Evolutionary conservation across 2,888 invertebrate genomes (phyloP).

Genomic region (Callyntrura sp.): DNA sequence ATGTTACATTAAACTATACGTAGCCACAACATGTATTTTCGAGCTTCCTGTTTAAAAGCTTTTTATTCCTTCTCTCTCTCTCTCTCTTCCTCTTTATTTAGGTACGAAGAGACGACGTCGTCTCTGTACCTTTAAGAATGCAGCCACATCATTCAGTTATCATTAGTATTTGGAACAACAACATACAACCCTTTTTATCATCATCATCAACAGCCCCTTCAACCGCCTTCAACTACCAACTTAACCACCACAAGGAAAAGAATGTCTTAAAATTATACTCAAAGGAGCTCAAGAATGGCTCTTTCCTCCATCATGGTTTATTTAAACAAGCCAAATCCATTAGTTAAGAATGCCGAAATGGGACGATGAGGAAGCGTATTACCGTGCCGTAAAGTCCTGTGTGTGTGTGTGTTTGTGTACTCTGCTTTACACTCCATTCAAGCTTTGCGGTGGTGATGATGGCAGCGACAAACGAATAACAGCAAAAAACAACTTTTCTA

Average conservation of each 20-base stretch:
- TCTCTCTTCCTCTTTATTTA: too few relatives aligned
- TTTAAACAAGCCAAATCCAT: slow-evolving; percentile 77
- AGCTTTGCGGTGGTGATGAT: slow-evolving; percentile 38
- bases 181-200: slow-evolving; percentile 43
- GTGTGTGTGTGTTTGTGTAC: too few relatives aligned
- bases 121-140: slow-evolving; percentile 3
- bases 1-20: too few relatives aligned
- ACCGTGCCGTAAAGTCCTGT: slow-evolving; percentile 11
- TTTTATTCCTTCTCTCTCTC: slow-evolving; percentile 12
- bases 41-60: slow-evolving; percentile 9
- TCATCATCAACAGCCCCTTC: slow-evolving; percentile 11
- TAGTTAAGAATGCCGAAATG: slow-evolving; percentile 70
- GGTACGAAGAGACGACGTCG: too few relatives aligned
- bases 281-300: slow-evolving; percentile 67
- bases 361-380: slow-evolving; percentile 46
- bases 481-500: slow-evolving; percentile 30
- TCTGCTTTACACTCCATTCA: neutral
- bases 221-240: slow-evolving; percentile 39
- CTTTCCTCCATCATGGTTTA: slow-evolving; percentile 71
- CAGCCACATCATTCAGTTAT: slow-evolving; percentile 35
- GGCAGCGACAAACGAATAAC: slow-evolving; percentile 49
- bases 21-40: too few relatives aligned
- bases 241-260: slow-evolving; percentile 55
- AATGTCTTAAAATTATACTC: slow-evolving; percentile 72
- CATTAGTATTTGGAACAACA: slow-evolving; percentile 40